Conservation (phyloP, 2,113 vertebrate species). For the Nesoenas mayeri region DNA sequence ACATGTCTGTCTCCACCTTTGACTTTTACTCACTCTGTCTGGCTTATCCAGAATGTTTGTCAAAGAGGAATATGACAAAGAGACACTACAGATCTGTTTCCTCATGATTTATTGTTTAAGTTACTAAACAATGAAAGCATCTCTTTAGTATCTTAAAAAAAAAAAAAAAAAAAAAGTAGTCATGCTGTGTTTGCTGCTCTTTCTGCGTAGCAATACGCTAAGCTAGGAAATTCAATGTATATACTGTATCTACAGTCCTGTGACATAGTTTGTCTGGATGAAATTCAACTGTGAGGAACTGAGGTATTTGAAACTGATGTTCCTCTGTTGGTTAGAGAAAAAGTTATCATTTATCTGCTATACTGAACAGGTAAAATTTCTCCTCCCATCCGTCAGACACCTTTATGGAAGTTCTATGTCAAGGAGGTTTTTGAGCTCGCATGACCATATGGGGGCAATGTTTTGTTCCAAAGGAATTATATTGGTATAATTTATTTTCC, state of each 20-base stretch:
- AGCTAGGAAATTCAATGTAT: neutral
- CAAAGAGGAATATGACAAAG: neutral
- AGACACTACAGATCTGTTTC: neutral
- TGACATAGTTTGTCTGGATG: neutral
- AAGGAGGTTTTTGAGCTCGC: neutral
- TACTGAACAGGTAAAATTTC: neutral
- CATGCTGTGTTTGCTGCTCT: neutral
- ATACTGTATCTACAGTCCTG: neutral
- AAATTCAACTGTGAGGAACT: neutral
- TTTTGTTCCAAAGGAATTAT: neutral
- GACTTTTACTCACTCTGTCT: neutral
- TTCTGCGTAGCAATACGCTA: neutral
- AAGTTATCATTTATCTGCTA: neutral
- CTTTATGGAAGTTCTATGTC: neutral
- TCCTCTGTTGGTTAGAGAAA: neutral
- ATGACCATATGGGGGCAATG: fast-evolving
- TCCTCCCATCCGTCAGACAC: neutral
- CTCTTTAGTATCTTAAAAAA: neutral
- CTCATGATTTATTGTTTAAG: neutral
- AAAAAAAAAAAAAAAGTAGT: neutral
- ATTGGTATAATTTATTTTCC: neutral
- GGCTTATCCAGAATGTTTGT: neutral
- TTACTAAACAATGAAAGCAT: neutral
- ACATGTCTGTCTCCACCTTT: neutral
- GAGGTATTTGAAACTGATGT: neutral